Conservation (phyloP, 2,888 invertebrate species). For the Cloeon dipterum region DNA sequence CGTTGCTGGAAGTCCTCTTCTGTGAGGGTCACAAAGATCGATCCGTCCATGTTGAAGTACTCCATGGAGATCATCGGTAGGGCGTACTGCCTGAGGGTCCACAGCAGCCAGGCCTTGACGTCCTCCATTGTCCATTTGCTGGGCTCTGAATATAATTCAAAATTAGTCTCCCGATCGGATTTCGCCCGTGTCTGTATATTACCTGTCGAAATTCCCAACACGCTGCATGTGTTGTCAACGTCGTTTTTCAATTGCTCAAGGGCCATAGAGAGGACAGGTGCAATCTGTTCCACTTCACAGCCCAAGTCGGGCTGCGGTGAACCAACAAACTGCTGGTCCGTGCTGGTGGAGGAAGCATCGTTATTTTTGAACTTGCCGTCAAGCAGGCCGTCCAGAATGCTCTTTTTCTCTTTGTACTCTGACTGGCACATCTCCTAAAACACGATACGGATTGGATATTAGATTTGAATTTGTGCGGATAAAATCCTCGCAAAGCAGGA, state of each 20-base stretch:
- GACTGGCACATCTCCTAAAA: conserved; percentile 1
- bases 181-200: neutral
- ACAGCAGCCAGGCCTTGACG: conserved; percentile 73
- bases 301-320: conserved; percentile 4
- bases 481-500: too few species aligned
- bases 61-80: conserved; percentile 46
- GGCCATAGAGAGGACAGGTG: conserved; percentile 61
- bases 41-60: conserved; percentile 61
- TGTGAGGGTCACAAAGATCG: conserved; percentile 45
- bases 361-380: conserved; percentile 6
- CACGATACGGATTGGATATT: conserved; percentile 14
- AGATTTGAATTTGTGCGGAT: too few species aligned
- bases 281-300: conserved; percentile 35
- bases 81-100: conserved; percentile 61
- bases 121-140: conserved; percentile 64
- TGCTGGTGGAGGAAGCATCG: conserved; percentile 2
- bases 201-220: conserved; percentile 76
- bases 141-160: conserved; percentile 68
- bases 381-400: conserved; percentile 5
- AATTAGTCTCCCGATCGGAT: neutral
- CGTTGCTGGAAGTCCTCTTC: conserved; percentile 70
- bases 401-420: conserved; percentile 4
- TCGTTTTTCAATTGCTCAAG: conserved; percentile 71
- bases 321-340: conserved; percentile 18
- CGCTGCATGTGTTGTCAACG: conserved; percentile 61